Evolutionary conservation across 2,888 invertebrate species (phyloP).

Genomic region (Zootermopsis nevadensis): DNA sequence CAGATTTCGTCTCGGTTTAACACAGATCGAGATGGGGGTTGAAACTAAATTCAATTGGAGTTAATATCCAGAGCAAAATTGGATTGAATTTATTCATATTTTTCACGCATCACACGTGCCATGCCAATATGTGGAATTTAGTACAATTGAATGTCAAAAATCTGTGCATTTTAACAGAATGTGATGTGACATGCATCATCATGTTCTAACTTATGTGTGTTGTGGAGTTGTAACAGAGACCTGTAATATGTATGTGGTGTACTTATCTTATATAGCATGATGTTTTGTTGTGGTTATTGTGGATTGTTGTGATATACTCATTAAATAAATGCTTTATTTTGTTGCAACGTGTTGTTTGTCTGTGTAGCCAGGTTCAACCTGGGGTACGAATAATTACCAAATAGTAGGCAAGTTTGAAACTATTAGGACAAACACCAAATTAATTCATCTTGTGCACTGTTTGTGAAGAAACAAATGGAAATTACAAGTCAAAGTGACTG

Average conservation of each 20-base stretch:
- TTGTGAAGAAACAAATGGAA: too few relatives aligned
- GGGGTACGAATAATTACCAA: neutral
- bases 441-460: too few relatives aligned
- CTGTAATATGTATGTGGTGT: neutral
- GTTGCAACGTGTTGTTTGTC: constrained; percentile 22
- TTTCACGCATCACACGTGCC: neutral
- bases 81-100: neutral
- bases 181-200: too few relatives aligned
- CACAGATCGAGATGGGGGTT: too few relatives aligned
- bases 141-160: neutral
- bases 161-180: too few relatives aligned
- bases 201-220: neutral
- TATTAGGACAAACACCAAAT: too few relatives aligned
- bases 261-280: neutral
- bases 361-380: neutral
- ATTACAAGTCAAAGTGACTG: too few relatives aligned
- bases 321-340: constrained; percentile 32
- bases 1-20: too few relatives aligned
- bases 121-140: neutral
- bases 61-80: neutral
- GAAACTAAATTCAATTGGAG: too few relatives aligned
- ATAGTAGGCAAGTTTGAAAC: too few relatives aligned
- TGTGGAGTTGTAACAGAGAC: neutral
- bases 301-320: neutral
- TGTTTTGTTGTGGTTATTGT: neutral